A percentile compares a stretch with the other conserved stretches of the same genome.
Conservation (phyloP, 2,113 vertebrate genomes). For the Otocyon megalotis region DNA sequence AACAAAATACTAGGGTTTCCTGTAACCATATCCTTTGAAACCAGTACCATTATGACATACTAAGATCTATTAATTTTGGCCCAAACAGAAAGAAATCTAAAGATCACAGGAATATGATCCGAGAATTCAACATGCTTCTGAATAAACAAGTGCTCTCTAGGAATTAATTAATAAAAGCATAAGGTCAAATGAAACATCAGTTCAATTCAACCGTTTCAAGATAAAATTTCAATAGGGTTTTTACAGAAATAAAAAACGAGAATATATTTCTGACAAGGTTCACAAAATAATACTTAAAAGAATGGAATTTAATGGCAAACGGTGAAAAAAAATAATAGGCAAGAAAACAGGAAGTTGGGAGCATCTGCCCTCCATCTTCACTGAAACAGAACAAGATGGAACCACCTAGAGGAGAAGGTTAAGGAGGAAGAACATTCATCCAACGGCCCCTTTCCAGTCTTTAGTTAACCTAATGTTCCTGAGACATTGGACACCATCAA, state of each 20-base stretch:
- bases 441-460: neutral
- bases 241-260: neutral
- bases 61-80: neutral
- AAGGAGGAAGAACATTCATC: neutral
- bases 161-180: neutral
- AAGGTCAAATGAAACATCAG: neutral
- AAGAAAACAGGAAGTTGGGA: neutral
- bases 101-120: neutral
- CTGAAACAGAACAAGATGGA: neutral
- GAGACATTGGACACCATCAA: neutral
- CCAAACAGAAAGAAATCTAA: neutral
- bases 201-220: neutral
- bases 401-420: neutral
- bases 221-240: neutral
- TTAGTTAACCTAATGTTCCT: neutral
- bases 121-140: neutral
- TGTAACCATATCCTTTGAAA: constrained; percentile 20
- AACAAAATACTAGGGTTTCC: constrained; percentile 23
- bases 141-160: neutral
- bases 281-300: neutral
- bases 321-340: neutral
- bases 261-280: neutral
- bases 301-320: constrained; percentile 6
- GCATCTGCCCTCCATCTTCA: neutral
- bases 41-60: neutral